These are phyloP conservation scores for Microcebus ravelobensis DNA, from an alignment of 2,113 vertebrate genomes.

Conservation along the genomic window DNA sequence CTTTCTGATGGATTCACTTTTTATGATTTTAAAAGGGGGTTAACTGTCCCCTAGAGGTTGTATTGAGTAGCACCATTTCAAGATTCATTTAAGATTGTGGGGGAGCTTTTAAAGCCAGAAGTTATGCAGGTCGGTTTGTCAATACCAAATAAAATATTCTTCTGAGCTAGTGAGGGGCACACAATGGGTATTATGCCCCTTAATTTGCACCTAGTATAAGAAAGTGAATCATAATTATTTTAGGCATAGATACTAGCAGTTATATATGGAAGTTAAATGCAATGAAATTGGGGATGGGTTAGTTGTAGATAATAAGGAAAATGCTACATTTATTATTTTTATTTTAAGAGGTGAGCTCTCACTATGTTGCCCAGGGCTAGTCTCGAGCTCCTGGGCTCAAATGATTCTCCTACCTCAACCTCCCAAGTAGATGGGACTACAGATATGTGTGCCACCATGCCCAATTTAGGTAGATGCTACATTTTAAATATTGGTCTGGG, in stretches of 20 bases:
- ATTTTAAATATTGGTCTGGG: background rate
- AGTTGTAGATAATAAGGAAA: background rate
- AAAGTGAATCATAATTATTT: background rate
- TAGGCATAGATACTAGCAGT: background rate
- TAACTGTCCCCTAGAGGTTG: background rate
- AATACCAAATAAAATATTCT: accelerated
- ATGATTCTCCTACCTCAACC: too few relatives aligned
- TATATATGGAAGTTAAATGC: background rate
- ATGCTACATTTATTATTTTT: background rate
- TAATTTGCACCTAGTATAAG: background rate
- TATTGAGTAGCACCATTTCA: background rate
- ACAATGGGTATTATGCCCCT: background rate
- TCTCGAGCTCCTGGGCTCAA: too few relatives aligned
- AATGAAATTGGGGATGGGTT: background rate
- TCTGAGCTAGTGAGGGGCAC: background rate
- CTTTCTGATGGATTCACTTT: background rate
- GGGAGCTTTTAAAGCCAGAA: background rate
- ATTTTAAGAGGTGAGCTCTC: too few relatives aligned
- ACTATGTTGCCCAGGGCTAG: too few relatives aligned
- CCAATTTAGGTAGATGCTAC: too few relatives aligned
- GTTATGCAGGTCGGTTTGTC: background rate
- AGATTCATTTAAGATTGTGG: background rate
- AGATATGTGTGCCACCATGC: too few relatives aligned
- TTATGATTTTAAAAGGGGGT: background rate
- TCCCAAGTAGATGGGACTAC: too few relatives aligned